Evolutionary conservation across 2,113 vertebrate genomes (phyloP), one percentile per base, ranked within the genome.

Genomic region (Piliocolobus tephrosceles): DNA sequence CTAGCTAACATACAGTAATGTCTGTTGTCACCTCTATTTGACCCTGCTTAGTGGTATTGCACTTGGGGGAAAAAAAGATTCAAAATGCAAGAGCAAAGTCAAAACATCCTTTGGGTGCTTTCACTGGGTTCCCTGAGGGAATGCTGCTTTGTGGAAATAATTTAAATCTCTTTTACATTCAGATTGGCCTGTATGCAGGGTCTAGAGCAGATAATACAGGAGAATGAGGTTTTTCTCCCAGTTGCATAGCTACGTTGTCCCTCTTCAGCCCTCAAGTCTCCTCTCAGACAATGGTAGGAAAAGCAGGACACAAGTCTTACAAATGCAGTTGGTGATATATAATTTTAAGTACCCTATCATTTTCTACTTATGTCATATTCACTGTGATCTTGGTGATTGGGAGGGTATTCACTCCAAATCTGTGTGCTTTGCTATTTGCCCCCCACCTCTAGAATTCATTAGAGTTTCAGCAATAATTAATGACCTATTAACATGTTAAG

Each of bases 401-500:
- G 97, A 97, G 97, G 97, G 97, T 97, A 92, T 93, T 94, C 0
- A 88, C 75, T 98, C 0, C 0, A 68, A 95, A 98, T 97, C 97
- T 78, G 92, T 88, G 95, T 91, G 93, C 80, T 82, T 98, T 96
- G 92, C 78, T 88, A 80, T 80, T 35, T 73, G 89, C 78, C 92
- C 97, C 83, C 14, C 2, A 3, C 5, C 75, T 96, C 0, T 0
- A 73, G 97, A 98, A 97, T 64, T 93, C 55, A 27, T 32, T 50
- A 61, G n/a, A 25, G 17, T 64, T 90, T 97, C 95, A 97, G 94
- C 94, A 98, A 98, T 98, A 98, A 98, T 98, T 98, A 98, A 98
- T 98, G 97, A 72, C 47, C 43, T 85, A 95, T 98, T 98, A 98
- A 98, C 96, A 98, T 96, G 96, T 97, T 98, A 98, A 98, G 94